Base-by-base conservation (phyloP, 2,113 vertebrate genomes). In the Camelus dromedarius region DNA sequence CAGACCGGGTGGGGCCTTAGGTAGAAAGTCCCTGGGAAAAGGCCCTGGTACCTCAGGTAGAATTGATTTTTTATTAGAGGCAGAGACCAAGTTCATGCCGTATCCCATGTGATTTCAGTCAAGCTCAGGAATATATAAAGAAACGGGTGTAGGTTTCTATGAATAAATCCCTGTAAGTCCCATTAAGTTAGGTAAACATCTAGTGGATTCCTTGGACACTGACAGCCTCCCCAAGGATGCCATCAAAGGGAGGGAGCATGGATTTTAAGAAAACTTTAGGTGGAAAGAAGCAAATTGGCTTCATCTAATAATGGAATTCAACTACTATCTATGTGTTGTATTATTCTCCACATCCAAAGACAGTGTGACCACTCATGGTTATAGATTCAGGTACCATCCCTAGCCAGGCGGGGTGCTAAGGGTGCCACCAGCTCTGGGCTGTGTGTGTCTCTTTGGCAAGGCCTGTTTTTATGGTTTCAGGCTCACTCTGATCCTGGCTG, bases 71-170 rank as follows among this genome's bases (percentile, higher is more conserved):
- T 83, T 52, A 69, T 84, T 83, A 81, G n/a, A 86, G 52, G 15
- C 62, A 93, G 75, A 97, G 81, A 48, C 67, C 91, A 83, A 72
- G 22, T 90, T 91, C 52, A 28, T 79, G 28, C 38, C 32, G 52
- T 66, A 54, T 69, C 46, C 52, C 26, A 73, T 70, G 12, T 82
- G 62, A 88, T 22, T 67, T 96, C 58, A 88, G 32, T 91, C 88
- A 93, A 73, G 38, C 67, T 69, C 72, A 96, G 30, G 35, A 79
- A 18, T 94, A 81, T 58, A 19, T 73, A 28, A 91, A 69, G 72
- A 93, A 69, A 69, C 42, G 60, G 32, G 30, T 93, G 18, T 89
- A 66, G 50, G 54, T 95, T 50, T 92, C 77, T 85, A 19, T 28
- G n/a, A 64, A 48, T 52, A 80, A 92, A 93, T 92, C 38, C 35